Conservation (phyloP, 2,888 invertebrate genomes). For the Noctua janthe region DNA sequence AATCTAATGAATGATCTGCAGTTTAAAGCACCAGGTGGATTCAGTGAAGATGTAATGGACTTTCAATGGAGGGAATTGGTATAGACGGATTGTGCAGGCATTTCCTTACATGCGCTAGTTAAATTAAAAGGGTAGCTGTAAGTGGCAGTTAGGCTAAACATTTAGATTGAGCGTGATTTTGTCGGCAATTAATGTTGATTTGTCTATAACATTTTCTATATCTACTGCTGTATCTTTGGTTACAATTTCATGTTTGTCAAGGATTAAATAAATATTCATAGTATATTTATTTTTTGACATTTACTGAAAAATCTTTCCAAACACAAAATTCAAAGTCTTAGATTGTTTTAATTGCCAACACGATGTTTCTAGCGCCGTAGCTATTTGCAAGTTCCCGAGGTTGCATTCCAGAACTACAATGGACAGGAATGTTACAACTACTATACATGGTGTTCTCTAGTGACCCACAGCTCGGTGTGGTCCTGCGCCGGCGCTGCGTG, state of each 20-base stretch:
- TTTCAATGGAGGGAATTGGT: slow-evolving; percentile 39
- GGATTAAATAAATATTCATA: background rate
- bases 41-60: slow-evolving; percentile 60
- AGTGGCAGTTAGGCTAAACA: background rate
- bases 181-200: background rate
- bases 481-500: slow-evolving; percentile 55
- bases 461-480: slow-evolving; percentile 67
- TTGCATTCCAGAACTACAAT: slow-evolving; percentile 50
- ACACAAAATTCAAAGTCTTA: background rate
- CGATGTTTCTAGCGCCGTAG: background rate
- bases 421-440: slow-evolving; percentile 48
- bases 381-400: background rate
- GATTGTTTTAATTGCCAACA: background rate
- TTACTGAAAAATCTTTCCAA: background rate
- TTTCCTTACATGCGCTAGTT: slow-evolving; percentile 39
- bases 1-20: slow-evolving; percentile 56
- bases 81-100: slow-evolving; percentile 18
- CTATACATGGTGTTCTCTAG: slow-evolving; percentile 62
- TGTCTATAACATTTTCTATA: background rate
- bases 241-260: too few species aligned
- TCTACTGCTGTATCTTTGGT: background rate
- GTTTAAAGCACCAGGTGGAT: slow-evolving; percentile 39
- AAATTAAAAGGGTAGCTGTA: slow-evolving; percentile 12
- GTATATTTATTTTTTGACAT: background rate
- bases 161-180: slow-evolving; percentile 20